Evolutionary conservation across 2,888 invertebrate species (phyloP).

Genomic region (Pristionchus arcanus): DNA sequence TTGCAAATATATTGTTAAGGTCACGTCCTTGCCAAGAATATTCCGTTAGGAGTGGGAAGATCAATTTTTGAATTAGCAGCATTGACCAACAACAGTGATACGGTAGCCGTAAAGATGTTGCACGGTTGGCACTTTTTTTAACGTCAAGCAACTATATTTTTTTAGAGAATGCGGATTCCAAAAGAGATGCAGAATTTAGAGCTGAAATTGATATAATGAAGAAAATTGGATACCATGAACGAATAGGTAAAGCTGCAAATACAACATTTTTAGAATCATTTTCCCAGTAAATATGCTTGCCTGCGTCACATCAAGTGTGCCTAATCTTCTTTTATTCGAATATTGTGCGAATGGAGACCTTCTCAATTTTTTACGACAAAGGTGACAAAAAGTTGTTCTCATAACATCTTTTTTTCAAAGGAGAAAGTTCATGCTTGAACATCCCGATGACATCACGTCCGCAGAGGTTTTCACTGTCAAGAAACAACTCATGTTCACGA

Average conservation of each 20-base stretch:
- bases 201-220: slow-evolving; percentile 34
- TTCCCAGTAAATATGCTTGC: slow-evolving; percentile 29
- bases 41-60: not conserved
- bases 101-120: not conserved
- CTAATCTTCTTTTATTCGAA: not conserved
- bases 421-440: not conserved
- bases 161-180: not conserved
- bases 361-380: not conserved
- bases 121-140: not conserved
- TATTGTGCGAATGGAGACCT: slow-evolving; percentile 31
- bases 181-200: not conserved
- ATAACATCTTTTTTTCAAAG: no score
- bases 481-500: not conserved
- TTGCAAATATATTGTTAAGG: not conserved
- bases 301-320: not conserved
- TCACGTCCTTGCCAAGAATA: not conserved
- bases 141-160: not conserved
- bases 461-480: not conserved
- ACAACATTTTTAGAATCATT: not conserved
- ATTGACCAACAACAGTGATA: not conserved
- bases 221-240: slow-evolving; percentile 32
- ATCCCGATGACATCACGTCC: not conserved
- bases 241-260: not conserved
- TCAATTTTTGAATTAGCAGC: not conserved
- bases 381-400: not conserved